Conservation (phyloP, 2,888 invertebrate genomes). For the Phyto melanocephala region DNA sequence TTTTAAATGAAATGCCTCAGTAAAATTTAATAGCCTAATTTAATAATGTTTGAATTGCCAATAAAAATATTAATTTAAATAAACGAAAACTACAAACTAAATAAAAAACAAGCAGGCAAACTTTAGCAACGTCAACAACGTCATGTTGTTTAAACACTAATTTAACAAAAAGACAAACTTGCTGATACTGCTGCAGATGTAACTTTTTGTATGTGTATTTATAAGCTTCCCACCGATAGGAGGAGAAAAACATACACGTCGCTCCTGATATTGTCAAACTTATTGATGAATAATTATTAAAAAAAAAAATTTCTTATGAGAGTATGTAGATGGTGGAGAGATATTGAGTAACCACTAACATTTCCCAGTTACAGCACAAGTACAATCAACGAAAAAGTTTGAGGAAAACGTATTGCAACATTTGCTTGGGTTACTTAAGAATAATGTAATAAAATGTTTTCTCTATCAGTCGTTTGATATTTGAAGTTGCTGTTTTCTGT, state of each 20-base stretch:
- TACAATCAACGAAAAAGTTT: no score
- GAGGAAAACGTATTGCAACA: no score
- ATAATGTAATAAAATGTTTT: no score
- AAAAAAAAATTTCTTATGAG: conserved; percentile 20
- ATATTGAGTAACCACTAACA: neutral
- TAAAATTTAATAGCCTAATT: conserved; percentile 45
- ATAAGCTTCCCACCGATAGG: neutral
- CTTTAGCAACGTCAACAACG: no score
- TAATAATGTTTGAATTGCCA: conserved; percentile 38
- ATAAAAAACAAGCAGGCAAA: neutral
- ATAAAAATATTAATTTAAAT: conserved; percentile 41
- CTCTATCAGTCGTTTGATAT: no score
- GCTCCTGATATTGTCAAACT: neutral
- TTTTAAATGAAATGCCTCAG: conserved; percentile 4
- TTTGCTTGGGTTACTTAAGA: no score
- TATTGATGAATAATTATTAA: conserved; percentile 19
- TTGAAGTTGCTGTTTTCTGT: no score
- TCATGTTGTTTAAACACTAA: conserved; percentile 1
- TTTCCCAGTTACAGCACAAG: no score
- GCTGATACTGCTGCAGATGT: neutral
- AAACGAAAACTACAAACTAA: conserved; percentile 17
- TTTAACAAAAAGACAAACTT: neutral
- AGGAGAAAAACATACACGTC: neutral
- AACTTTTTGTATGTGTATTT: neutral
- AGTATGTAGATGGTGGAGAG: neutral